These are phyloP conservation scores for Eupithecia vulgata DNA, from an alignment of 2,888 invertebrate genomes.

Conservation along the genomic window DNA sequence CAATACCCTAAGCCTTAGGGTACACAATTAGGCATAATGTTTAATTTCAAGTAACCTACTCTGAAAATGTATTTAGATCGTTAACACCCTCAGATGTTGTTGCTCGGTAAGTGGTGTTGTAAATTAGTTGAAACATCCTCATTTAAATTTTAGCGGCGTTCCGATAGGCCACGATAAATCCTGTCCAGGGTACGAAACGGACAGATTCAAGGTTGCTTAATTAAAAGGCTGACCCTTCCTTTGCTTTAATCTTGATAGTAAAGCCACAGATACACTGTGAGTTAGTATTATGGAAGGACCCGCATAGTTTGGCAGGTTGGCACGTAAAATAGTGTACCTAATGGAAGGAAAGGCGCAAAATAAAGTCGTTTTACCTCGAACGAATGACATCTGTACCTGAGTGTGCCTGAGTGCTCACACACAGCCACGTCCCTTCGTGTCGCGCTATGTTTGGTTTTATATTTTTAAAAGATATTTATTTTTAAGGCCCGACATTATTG, in stretches of 20 bases:
- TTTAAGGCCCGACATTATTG: neutral
- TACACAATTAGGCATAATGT: neutral
- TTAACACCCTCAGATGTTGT: constrained; percentile 19
- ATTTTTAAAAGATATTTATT: neutral
- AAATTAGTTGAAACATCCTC: constrained; percentile 33
- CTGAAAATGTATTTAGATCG: constrained; percentile 18
- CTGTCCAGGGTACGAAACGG: constrained; percentile 37
- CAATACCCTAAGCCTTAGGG: neutral
- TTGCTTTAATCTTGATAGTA: constrained; percentile 68
- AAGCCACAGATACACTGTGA: constrained; percentile 23
- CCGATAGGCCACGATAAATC: constrained; percentile 65
- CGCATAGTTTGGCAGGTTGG: constrained; percentile 53
- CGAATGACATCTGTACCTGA: constrained; percentile 4
- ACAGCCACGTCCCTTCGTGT: neutral
- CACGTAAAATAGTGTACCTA: constrained; percentile 3
- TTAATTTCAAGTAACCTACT: constrained; percentile 10
- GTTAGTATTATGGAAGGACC: constrained; percentile 54
- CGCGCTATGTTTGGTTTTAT: neutral
- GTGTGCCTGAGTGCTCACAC: neutral
- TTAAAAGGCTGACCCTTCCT: constrained; percentile 66
- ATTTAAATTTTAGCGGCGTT: constrained; percentile 47
- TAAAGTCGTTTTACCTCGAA: neutral
- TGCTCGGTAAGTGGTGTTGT: constrained; percentile 26
- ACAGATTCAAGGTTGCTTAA: constrained; percentile 66
- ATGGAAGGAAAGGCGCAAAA: constrained; percentile 2